phyloP scores from a whole-genome alignment of 2,888 invertebrate genomes.

The Cheilosia scutellata region DNA sequence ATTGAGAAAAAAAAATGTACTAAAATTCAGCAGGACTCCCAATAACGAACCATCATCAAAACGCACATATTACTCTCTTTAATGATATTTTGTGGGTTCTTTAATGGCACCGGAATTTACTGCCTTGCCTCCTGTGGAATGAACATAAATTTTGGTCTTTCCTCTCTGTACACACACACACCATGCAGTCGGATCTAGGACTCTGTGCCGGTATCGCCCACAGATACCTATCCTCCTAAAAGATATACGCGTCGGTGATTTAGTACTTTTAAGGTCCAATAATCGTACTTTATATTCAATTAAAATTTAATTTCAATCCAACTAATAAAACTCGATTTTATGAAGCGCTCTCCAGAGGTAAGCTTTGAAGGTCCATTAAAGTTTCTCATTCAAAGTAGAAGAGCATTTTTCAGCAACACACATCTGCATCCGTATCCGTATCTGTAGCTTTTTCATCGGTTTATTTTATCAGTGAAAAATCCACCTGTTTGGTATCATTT shows the following conservation, averaged over 20 bases:
- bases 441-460: neutral
- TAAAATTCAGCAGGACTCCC: slow-evolving; percentile 12
- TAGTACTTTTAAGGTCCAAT: slow-evolving; percentile 64
- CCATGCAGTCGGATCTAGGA: slow-evolving; percentile 25
- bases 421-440: neutral
- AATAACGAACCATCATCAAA: slow-evolving; percentile 25
- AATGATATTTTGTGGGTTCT: slow-evolving; percentile 59
- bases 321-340: slow-evolving; percentile 67
- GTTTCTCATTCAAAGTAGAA: slow-evolving; percentile 17
- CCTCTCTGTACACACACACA: neutral
- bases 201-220: slow-evolving; percentile 5
- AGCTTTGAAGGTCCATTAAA: slow-evolving; percentile 38
- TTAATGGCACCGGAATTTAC: slow-evolving; percentile 62
- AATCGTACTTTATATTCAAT: slow-evolving; percentile 70
- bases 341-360: slow-evolving; percentile 38
- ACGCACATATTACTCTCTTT: slow-evolving; percentile 45
- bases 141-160: slow-evolving; percentile 52
- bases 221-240: slow-evolving; percentile 10
- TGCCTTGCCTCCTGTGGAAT: slow-evolving; percentile 30
- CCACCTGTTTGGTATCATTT: slow-evolving; percentile 61
- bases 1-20: neutral
- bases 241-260: slow-evolving; percentile 46
- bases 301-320: slow-evolving; percentile 70
- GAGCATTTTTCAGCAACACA: neutral
- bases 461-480: neutral